Evolutionary conservation across 2,888 invertebrate species (phyloP).

Genomic region (Silvanus unidentatus): DNA sequence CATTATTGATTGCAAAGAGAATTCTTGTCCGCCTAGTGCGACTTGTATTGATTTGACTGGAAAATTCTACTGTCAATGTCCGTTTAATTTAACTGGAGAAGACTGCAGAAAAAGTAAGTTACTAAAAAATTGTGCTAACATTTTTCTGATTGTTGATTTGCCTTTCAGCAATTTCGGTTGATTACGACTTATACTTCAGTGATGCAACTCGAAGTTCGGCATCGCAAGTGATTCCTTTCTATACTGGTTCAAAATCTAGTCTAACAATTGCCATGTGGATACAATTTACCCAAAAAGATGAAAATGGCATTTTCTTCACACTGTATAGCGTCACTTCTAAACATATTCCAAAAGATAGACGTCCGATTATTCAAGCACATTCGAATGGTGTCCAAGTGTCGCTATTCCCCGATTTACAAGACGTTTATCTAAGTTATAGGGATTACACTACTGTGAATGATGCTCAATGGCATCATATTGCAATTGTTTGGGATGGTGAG

Average conservation of each 20-base stretch:
- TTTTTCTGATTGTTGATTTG: slow-evolving; percentile 10
- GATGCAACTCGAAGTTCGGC: slow-evolving; percentile 87
- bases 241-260: slow-evolving; percentile 67
- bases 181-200: slow-evolving; percentile 94
- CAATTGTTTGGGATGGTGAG: slow-evolving; percentile 88
- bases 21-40: slow-evolving; percentile 90
- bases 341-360: slow-evolving; percentile 69
- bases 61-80: slow-evolving; percentile 92
- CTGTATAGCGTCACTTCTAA: slow-evolving; percentile 85
- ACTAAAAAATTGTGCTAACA: background rate
- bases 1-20: slow-evolving; percentile 85
- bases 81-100: slow-evolving; percentile 93
- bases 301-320: slow-evolving; percentile 90
- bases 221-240: slow-evolving; percentile 87
- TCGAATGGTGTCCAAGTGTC: slow-evolving; percentile 91
- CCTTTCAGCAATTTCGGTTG: slow-evolving; percentile 87
- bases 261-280: slow-evolving; percentile 95
- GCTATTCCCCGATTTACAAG: slow-evolving; percentile 80
- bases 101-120: slow-evolving; percentile 88
- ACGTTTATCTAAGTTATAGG: slow-evolving; percentile 83
- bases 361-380: slow-evolving; percentile 84
- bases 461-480: slow-evolving; percentile 95
- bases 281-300: slow-evolving; percentile 85
- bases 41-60: slow-evolving; percentile 87
- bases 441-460: slow-evolving; percentile 92